phyloP scores from a whole-genome alignment of 2,113 vertebrate species.

The Gavialis gangeticus region DNA sequence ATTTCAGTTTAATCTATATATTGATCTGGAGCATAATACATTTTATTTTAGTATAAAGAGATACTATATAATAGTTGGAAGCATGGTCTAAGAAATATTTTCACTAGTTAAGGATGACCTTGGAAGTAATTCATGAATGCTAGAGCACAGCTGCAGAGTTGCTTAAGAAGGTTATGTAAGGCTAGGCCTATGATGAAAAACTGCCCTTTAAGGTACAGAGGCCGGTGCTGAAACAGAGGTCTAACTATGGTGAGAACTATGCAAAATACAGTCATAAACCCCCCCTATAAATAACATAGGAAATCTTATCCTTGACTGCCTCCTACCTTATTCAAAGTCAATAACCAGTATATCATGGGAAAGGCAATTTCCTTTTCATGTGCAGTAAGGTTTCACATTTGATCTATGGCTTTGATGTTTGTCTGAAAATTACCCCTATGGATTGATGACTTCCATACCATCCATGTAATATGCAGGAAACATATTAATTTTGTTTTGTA shows the following conservation, averaged over 20 bases:
- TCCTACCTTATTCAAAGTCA: conserved; percentile 36
- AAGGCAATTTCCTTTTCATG: conserved; percentile 29
- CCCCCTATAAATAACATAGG: background rate
- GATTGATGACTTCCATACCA: conserved; percentile 17
- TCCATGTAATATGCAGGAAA: background rate
- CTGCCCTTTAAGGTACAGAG: background rate
- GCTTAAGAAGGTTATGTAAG: background rate
- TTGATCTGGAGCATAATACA: background rate
- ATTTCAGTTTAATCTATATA: background rate
- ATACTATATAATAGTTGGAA: background rate
- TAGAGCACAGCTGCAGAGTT: background rate
- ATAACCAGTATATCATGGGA: background rate
- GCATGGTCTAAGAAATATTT: background rate
- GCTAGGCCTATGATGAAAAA: background rate
- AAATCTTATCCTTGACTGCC: conserved; percentile 4
- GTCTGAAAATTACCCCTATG: conserved; percentile 32
- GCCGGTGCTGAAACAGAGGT: background rate
- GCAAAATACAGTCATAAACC: background rate
- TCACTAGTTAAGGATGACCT: background rate
- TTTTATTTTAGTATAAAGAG: background rate
- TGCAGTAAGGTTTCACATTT: conserved; percentile 24
- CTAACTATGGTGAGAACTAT: background rate
- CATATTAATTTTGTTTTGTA: background rate
- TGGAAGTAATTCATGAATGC: background rate
- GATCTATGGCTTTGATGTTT: conserved; percentile 28